Conservation (phyloP, 2,113 vertebrate species). For the Corvus hawaiiensis region DNA sequence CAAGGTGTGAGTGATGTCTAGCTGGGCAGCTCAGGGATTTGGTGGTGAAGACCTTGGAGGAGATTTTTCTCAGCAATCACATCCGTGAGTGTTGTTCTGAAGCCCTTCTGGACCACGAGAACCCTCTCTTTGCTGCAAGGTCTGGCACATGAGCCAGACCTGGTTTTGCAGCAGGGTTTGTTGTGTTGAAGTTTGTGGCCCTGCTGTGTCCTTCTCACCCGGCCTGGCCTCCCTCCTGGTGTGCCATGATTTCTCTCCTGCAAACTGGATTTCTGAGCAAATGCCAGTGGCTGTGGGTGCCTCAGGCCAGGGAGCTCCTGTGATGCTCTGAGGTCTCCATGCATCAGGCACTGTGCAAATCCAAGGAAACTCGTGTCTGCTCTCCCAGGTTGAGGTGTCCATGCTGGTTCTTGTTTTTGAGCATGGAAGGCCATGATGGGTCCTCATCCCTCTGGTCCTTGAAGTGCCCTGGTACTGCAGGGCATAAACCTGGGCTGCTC, state of each 20-base stretch:
- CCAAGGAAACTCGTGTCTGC: accelerated
- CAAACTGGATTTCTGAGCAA: neutral
- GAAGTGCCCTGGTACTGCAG: neutral
- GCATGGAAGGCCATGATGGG: accelerated
- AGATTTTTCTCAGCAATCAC: neutral
- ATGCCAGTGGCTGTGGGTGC: accelerated
- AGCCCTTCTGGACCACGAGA: accelerated
- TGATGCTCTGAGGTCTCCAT: neutral
- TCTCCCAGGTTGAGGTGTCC: neutral
- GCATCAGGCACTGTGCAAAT: accelerated
- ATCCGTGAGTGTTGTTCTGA: neutral
- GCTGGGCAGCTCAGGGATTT: accelerated
- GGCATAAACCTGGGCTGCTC: accelerated
- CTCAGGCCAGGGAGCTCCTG: neutral
- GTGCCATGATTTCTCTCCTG: neutral
- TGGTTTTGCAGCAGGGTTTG: neutral
- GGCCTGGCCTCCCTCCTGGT: neutral
- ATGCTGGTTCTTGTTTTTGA: neutral
- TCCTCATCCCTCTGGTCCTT: neutral
- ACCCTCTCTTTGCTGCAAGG: neutral
- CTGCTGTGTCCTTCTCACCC: neutral
- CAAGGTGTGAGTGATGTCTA: accelerated
- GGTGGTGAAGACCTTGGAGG: neutral
- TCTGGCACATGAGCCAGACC: accelerated
- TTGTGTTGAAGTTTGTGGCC: neutral